Conservation (phyloP, 1,140 invertebrate species). For the Manduca sexta region DNA sequence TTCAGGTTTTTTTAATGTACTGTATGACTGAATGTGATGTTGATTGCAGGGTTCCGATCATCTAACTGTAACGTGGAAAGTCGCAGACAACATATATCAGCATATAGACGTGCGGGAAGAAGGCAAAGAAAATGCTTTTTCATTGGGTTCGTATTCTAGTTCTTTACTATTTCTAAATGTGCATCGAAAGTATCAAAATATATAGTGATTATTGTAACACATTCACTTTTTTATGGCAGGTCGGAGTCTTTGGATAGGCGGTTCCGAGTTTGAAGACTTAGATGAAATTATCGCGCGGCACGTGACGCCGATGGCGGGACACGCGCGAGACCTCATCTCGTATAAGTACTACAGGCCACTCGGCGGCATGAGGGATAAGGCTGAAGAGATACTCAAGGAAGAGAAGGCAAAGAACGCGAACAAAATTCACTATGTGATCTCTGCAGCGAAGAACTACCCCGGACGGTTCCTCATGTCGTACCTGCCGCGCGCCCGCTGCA, state of each 20-base stretch:
- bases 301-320: constrained; percentile 96
- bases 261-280: constrained; percentile 96
- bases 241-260: constrained; percentile 87
- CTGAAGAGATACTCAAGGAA: constrained; percentile 89
- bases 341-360: constrained; percentile 93
- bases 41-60: constrained; percentile 87
- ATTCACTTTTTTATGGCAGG: constrained; percentile 31
- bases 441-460: constrained; percentile 90
- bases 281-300: constrained; percentile 99
- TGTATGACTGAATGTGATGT: too few relatives aligned
- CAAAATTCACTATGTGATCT: constrained; percentile 94
- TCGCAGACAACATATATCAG: constrained; percentile 93
- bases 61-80: constrained; percentile 99
- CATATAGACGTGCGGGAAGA: constrained; percentile 97
- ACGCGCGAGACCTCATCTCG: constrained; percentile 90
- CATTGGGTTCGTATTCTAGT: constrained; percentile 82
- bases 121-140: constrained; percentile 97
- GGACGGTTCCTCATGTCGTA: constrained; percentile 97
- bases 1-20: background rate
- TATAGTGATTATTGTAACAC: background rate
- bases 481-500: constrained; percentile 86
- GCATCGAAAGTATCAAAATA: too few relatives aligned
- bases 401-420: constrained; percentile 89
- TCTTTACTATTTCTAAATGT: background rate
- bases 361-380: constrained; percentile 85